Percentiles rank a stretch among this genome's conserved stretches.
phyloP scores from a whole-genome alignment of 1,140 invertebrate genomes.

The Sycophila sp. region DNA sequence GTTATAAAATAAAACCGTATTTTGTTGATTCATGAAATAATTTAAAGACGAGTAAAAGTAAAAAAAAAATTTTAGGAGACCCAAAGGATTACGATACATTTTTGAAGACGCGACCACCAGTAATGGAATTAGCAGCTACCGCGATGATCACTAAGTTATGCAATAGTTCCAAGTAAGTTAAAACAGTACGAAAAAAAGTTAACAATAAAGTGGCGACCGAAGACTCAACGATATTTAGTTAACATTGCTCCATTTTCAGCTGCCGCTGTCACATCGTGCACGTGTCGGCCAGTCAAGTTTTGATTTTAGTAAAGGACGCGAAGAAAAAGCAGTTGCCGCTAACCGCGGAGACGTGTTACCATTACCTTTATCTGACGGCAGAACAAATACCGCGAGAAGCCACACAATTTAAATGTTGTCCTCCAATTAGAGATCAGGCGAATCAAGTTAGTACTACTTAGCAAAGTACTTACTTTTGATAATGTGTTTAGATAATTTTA shows the following conservation, averaged over 20 bases:
- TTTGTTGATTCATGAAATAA: conserved; percentile 11
- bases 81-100: conserved; percentile 72
- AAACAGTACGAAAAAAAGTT: no score
- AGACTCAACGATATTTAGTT: no score
- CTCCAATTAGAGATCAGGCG: conserved; percentile 71
- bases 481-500: no score
- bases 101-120: conserved; percentile 71
- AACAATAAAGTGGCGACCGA: no score
- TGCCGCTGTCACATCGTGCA: conserved; percentile 78
- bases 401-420: conserved; percentile 78
- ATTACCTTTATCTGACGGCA: conserved; percentile 74
- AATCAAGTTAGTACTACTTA: conserved; percentile 68
- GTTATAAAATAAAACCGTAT: no score
- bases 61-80: no score
- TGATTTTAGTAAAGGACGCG: conserved; percentile 63
- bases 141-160: conserved; percentile 70
- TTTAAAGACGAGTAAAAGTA: no score
- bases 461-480: no score
- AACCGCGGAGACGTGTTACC: conserved; percentile 79
- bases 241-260: conserved; percentile 61
- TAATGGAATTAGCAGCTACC: conserved; percentile 76
- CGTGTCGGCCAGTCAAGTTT: conserved; percentile 72
- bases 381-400: conserved; percentile 71
- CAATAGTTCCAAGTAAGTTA: conserved; percentile 69
- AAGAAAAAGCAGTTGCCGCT: conserved; percentile 64